A percentile compares a stretch with the other conserved stretches of the same genome.
phyloP scores from a whole-genome alignment of 2,888 invertebrate genomes.

The Xanthorhoe spadicearia region DNA sequence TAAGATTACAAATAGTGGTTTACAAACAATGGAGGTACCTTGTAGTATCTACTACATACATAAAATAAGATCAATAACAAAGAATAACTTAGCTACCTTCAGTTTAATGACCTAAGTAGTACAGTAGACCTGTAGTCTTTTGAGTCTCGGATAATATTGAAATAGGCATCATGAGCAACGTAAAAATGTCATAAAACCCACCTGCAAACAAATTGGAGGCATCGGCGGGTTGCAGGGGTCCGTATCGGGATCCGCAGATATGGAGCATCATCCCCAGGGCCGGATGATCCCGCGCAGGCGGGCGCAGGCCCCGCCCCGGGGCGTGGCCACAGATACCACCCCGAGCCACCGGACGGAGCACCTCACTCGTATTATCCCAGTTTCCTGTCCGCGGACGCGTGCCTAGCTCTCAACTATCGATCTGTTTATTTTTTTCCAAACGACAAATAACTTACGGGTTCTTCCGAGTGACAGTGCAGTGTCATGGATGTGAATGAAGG shows the following conservation, averaged over 20 bases:
- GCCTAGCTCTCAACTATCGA: conserved; percentile 77
- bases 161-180: neutral
- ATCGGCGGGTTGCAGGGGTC: conserved; percentile 20
- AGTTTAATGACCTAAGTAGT: neutral
- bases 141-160: neutral
- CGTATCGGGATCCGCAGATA: conserved; percentile 30
- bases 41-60: too few species aligned
- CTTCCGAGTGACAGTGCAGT: conserved; percentile 59
- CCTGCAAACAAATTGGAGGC: conserved; percentile 8
- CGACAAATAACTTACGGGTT: conserved; percentile 59
- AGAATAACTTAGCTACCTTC: neutral
- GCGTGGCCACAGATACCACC: conserved; percentile 54
- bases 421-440: conserved; percentile 83
- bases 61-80: neutral
- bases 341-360: conserved; percentile 63
- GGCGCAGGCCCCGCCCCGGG: conserved; percentile 55
- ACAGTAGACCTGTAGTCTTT: too few species aligned
- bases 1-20: too few species aligned
- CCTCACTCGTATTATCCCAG: conserved; percentile 79
- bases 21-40: too few species aligned
- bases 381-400: conserved; percentile 82
- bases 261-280: conserved; percentile 35
- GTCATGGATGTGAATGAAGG: conserved; percentile 48
- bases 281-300: conserved; percentile 56
- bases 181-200: conserved; percentile 15